phyloP scores from a whole-genome alignment of 2,888 invertebrate genomes.

The Caenorhabditis doughertyi region DNA sequence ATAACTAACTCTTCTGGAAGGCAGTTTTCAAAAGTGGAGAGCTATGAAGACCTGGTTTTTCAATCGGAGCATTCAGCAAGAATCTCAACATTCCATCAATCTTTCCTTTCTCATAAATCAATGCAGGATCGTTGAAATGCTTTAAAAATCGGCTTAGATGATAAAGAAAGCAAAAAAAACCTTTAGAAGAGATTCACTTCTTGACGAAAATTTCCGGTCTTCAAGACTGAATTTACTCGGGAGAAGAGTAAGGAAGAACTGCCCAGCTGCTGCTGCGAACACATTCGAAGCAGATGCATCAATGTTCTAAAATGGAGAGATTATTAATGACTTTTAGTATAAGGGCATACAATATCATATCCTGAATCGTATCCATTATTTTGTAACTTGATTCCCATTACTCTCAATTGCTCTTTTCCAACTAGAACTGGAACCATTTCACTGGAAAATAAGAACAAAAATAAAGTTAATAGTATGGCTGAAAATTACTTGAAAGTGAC shows the following conservation, averaged over 20 bases:
- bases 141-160: constrained; percentile 1
- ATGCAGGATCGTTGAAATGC: constrained; percentile 70
- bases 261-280: constrained; percentile 86
- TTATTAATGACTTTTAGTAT: not conserved
- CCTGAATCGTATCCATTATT: constrained; percentile 84
- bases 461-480: not conserved
- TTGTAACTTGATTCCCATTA: constrained; percentile 84
- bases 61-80: constrained; percentile 74
- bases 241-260: constrained; percentile 80
- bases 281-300: constrained; percentile 90
- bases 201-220: constrained; percentile 27
- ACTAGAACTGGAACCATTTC: constrained; percentile 80
- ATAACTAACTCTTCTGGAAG: constrained; percentile 67
- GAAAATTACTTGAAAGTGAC: constrained; percentile 82
- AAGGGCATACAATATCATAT: constrained; percentile 85
- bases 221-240: constrained; percentile 65
- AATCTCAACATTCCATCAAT: constrained; percentile 73
- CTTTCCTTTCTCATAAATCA: constrained; percentile 62
- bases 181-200: constrained; percentile 36
- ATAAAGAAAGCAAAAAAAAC: not conserved
- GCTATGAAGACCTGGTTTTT: constrained; percentile 76
- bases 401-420: constrained; percentile 76
- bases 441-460: constrained; percentile 27
- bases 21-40: constrained; percentile 72
- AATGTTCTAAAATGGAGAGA: constrained; percentile 84